Percentiles rank a stretch among this genome's conserved stretches.
These are phyloP conservation scores for Tetanocera ferruginea DNA, from an alignment of 2,888 invertebrate species.

Conservation along the genomic window DNA sequence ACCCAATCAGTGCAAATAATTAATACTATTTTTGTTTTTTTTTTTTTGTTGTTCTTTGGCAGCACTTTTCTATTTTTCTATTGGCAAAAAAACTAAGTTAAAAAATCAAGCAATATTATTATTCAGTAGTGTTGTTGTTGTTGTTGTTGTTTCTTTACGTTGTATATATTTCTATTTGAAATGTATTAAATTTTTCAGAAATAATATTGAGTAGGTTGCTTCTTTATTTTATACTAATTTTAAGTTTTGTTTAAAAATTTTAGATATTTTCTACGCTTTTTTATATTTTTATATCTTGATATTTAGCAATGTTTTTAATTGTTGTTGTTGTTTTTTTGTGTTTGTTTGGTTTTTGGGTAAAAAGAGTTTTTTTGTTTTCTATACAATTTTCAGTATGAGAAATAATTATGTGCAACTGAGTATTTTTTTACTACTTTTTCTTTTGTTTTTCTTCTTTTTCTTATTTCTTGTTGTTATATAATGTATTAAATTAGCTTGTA, in stretches of 20 bases:
- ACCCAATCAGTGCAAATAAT: not conserved
- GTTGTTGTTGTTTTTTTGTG: conserved; percentile 17
- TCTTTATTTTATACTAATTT: not conserved
- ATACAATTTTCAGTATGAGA: conserved; percentile 22
- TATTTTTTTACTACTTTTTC: conserved; percentile 22
- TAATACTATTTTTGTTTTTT: not conserved
- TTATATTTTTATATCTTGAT: conserved; percentile 8
- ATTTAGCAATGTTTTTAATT: not conserved
- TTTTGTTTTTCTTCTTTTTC: not conserved
- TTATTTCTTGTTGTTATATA: not conserved
- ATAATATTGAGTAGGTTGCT: conserved; percentile 3
- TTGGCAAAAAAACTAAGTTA: conserved; percentile 34
- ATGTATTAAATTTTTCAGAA: conserved; percentile 1
- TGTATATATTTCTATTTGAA: conserved; percentile 4
- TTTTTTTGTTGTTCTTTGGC: conserved; percentile 38
- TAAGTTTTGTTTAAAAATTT: conserved; percentile 19
- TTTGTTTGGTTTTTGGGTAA: not conserved
- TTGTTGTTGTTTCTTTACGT: conserved; percentile 29
- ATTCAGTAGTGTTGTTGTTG: conserved; percentile 27
- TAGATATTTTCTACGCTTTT: conserved; percentile 35
- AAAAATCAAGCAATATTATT: conserved; percentile 38
- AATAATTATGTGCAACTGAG: not conserved
- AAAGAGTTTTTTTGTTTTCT: not conserved
- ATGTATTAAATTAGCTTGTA: not conserved
- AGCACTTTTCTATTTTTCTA: conserved; percentile 25